These are phyloP conservation scores for Oceanodroma tethys DNA, from an alignment of 2,113 vertebrate genomes.

Conservation along the genomic window DNA sequence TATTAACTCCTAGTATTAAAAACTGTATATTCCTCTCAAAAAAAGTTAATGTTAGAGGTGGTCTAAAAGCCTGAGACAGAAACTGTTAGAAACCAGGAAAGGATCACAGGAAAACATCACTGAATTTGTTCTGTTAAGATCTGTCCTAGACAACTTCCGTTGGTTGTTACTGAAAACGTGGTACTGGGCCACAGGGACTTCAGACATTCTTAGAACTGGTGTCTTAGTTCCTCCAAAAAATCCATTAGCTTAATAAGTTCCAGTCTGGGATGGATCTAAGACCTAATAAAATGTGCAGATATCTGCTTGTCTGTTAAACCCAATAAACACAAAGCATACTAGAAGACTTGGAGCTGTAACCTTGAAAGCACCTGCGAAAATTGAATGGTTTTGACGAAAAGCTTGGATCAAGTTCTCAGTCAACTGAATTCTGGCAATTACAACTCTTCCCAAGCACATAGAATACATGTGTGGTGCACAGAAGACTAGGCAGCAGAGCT, in stretches of 20 bases:
- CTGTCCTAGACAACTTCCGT: background rate
- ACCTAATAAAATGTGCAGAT: background rate
- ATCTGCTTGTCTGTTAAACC: background rate
- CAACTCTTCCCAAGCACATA: background rate
- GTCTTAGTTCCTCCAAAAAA: background rate
- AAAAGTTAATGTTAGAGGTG: background rate
- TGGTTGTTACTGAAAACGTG: background rate
- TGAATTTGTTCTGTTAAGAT: background rate
- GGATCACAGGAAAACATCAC: background rate
- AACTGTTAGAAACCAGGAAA: background rate
- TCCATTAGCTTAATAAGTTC: background rate
- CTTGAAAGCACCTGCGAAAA: background rate
- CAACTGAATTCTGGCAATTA: background rate
- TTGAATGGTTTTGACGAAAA: background rate
- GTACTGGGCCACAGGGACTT: background rate
- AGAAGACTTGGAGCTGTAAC: background rate
- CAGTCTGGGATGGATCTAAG: background rate
- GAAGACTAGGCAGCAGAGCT: background rate
- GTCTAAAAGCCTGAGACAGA: background rate
- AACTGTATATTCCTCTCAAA: rapidly evolving
- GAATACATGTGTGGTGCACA: background rate
- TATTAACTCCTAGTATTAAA: background rate
- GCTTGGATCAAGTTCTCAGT: background rate
- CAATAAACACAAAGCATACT: background rate
- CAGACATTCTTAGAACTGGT: background rate